Evolutionary conservation across 2,797 vertebrate species (phyloP).

Genomic region (Numenius phaeopus): DNA sequence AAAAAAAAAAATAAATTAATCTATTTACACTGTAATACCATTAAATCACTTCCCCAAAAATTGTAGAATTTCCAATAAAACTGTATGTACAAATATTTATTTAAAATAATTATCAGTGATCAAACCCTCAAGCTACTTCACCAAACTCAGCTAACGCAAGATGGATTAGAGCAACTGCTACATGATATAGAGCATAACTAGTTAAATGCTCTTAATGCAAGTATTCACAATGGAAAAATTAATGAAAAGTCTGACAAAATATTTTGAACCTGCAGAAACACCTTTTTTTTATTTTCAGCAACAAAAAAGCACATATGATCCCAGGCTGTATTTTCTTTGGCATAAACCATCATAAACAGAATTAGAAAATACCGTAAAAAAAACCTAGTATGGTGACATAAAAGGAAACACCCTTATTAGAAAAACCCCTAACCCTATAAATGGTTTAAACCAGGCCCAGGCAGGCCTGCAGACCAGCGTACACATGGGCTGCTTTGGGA

Average conservation of each 20-base stretch:
- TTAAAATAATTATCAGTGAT: background rate
- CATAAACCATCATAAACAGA: background rate
- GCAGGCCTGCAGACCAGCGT: background rate
- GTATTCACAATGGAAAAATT: background rate
- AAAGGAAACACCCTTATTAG: background rate
- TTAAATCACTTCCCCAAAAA: background rate
- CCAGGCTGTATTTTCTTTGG: background rate
- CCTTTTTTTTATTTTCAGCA: background rate
- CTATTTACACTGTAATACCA: background rate
- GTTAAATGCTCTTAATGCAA: background rate
- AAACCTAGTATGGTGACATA: background rate
- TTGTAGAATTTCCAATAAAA: background rate
- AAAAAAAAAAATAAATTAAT: background rate
- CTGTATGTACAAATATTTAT: background rate
- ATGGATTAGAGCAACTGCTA: slow-evolving; percentile 10
- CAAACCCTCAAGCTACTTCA: background rate
- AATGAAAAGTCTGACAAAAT: background rate
- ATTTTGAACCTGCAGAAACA: background rate
- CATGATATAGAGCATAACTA: background rate
- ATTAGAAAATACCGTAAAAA: background rate
- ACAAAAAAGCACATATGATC: background rate
- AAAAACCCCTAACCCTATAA: background rate
- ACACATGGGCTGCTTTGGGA: background rate
- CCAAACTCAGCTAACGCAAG: background rate
- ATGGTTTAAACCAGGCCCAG: background rate